phyloP scores from a whole-genome alignment of 2,113 vertebrate species.

The Rhegmatorhina hoffmannsi region DNA sequence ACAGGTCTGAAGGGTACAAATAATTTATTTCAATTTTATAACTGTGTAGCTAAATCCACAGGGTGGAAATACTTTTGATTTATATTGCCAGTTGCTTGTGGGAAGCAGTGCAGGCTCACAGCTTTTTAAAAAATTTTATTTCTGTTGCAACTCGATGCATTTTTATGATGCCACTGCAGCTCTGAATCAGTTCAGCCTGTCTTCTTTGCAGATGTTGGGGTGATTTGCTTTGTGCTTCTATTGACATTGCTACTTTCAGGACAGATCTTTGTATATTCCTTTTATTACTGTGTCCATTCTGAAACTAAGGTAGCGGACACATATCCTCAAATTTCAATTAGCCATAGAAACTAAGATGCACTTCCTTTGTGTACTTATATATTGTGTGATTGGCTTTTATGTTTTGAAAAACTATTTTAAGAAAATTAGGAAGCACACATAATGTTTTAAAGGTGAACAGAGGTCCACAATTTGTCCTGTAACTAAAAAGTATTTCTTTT shows the following conservation, averaged over 20 bases:
- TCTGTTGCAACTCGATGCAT: neutral
- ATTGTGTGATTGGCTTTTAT: neutral
- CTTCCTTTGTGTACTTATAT: neutral
- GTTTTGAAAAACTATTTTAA: neutral
- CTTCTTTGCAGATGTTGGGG: neutral
- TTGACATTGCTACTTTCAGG: neutral
- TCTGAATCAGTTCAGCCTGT: neutral
- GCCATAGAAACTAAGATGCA: neutral
- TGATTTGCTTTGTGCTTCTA: neutral
- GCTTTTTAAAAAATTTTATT: neutral
- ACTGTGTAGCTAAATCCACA: neutral
- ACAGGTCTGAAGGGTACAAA: neutral
- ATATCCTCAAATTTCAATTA: neutral
- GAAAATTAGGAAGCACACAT: neutral
- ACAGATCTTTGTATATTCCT: neutral
- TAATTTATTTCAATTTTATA: neutral
- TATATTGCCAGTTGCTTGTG: neutral
- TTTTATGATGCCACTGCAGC: neutral
- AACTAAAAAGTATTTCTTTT: neutral
- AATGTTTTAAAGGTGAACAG: neutral
- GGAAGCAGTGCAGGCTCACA: neutral
- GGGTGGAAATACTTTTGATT: neutral
- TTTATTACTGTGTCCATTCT: neutral
- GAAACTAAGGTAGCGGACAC: neutral
- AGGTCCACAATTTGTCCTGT: neutral